Base-by-base conservation (phyloP, 2,888 invertebrate species). In the Orthosia gracilis region DNA sequence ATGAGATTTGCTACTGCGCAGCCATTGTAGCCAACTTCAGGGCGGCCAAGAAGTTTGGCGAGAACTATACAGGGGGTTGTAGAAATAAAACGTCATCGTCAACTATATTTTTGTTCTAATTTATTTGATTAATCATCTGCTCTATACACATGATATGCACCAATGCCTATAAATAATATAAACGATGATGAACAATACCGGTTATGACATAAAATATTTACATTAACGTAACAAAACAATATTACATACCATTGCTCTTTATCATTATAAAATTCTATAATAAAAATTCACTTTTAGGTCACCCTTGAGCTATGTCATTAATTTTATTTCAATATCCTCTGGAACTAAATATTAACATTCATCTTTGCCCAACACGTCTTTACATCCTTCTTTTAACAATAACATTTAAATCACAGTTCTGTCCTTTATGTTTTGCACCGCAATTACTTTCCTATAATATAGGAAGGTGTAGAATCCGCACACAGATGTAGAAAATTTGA, bases 101-200 rank as follows among this genome's bases (percentile, higher is more conserved):
- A 93, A 92, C 92, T 94, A 92, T 92, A 92, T 94, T 94, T 94
- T 93, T 90, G 78, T 94, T 96, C 96, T 96, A 96, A 95, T 96
- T 96, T 96, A 96, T 96, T 96, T 93, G 96, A 96, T 94, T 96
- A 96, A 94, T 95, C 96, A 94, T 96, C 96, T 95, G 96, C 93
- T 93, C 95, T 96, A 96, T 95, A 96, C 96, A 96, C 96, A 96
- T 96, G 96, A 96, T 96, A 96, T 96, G 96, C 96, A 96, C 96
- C 96, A 96, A 96, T 96, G 96, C 94, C 94, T 96, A 96, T 95
- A 95, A 96, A 96, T 96, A 93, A 96, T 95, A 95, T 91, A 95
- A 96, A 96, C 91, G 87, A 94, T 92, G 91, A 94, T 93, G 92
- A 94, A 92, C 90, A 91, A 91, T 92, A 90, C 89, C 86, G 89